Conservation (phyloP, 2,113 vertebrate genomes). For the Todiramphus chloris region DNA sequence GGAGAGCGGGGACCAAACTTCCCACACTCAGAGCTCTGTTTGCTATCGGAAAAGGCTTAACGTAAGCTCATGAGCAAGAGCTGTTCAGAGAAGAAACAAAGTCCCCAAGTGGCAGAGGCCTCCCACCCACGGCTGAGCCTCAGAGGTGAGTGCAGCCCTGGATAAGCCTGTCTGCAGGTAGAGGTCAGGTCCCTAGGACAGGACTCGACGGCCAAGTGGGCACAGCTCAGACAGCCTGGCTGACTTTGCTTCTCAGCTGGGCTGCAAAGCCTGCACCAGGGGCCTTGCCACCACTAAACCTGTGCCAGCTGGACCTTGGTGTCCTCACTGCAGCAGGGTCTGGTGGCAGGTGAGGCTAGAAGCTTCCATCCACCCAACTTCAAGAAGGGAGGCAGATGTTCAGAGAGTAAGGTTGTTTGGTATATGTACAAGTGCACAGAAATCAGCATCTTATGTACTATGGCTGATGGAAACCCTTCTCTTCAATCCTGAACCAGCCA, state of each 20-base stretch:
- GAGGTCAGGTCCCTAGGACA: background rate
- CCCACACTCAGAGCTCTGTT: background rate
- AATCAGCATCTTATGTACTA: background rate
- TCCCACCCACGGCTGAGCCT: background rate
- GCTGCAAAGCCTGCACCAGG: fast-evolving
- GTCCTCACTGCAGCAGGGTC: background rate
- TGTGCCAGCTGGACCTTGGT: background rate
- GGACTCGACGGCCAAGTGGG: fast-evolving
- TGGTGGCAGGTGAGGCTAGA: background rate
- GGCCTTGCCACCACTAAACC: background rate
- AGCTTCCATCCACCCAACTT: background rate
- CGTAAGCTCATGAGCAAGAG: background rate
- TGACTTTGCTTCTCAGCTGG: background rate
- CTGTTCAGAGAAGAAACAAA: background rate
- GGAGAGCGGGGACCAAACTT: background rate
- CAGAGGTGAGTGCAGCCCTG: background rate
- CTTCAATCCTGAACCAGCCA: background rate
- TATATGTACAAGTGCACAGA: background rate
- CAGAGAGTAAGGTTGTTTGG: background rate
- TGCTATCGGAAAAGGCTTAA: background rate
- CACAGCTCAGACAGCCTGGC: fast-evolving
- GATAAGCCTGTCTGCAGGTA: background rate
- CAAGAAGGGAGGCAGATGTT: background rate
- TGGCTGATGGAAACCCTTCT: background rate
- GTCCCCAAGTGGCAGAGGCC: background rate